Evolutionary conservation across 2,113 vertebrate genomes (phyloP), one percentile per base, ranked within the genome.

Genomic region (Podilymbus podiceps): DNA sequence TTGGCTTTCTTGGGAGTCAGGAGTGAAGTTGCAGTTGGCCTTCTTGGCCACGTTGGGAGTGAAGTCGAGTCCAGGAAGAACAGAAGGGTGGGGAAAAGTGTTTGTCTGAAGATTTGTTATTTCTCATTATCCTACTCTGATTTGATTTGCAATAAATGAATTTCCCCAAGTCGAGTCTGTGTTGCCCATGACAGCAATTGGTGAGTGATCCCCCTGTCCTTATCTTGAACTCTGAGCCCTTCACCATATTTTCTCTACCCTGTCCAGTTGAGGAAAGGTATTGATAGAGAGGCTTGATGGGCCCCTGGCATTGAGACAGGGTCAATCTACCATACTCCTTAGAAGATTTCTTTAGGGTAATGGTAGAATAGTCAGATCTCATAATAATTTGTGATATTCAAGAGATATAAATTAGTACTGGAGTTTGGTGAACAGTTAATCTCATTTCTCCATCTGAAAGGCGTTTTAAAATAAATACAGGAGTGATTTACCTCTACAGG

Each of bases 291-390:
- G 1, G 31, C 31, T 90, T 85, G 28, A 8, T 78, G 31, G 10
- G 21, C 30, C 73, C 1, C 53, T 46, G 31, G 8, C 0, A 0
- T 59, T 53, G 22, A 69, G 8, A 1, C 40, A 78, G 3, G 7
- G 20, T 71, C 33, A 93, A 71, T 21, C 8, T 22, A 60, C 5
- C 1, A 46, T 40, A 19, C 15, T 66, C 6, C 10, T 69, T 31
- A 69, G 30, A 74, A 88, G 7, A 52, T 38, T 79, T 83, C 17
- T 68, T 4, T 50, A 60, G 44, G 3, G 16, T 75, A 63, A 75
- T 8, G 6, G 12, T 46, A 38, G 15, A 20, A 35, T 78, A 84
- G 42, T 79, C 53, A 68, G 38, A 76, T 60, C 18, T 6, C 11
- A 38, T 42, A 77, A 52, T 8, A 40, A 27, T 24, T 60, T 53